These are phyloP conservation scores for Nysson spinosus DNA, from an alignment of 2,888 invertebrate species.

Conservation along the genomic window DNA sequence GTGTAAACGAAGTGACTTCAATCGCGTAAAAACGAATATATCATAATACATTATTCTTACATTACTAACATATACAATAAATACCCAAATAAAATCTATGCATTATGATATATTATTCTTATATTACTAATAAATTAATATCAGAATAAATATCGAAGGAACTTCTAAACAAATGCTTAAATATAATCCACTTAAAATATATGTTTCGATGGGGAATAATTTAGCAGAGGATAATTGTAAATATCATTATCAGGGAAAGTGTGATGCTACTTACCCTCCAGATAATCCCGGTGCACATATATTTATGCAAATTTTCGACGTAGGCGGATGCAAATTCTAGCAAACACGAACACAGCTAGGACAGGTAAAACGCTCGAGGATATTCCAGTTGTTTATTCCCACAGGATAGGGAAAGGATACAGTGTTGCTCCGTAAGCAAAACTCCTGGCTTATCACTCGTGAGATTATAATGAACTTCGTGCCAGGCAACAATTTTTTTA, in stretches of 20 bases:
- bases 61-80: no score
- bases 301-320: conserved; percentile 39
- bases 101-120: no score
- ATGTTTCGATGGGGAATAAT: no score
- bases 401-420: conserved; percentile 39
- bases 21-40: no score
- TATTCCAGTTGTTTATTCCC: conserved; percentile 60
- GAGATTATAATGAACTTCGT: conserved; percentile 45
- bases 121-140: no score
- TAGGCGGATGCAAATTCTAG: conserved; percentile 37
- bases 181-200: no score
- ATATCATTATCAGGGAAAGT: conserved; percentile 5
- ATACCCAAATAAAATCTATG: no score
- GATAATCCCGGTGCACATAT: conserved; percentile 12
- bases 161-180: no score
- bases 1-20: no score
- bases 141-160: no score
- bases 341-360: conserved; percentile 33
- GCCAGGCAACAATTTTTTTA: conserved; percentile 1
- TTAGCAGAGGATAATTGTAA: neutral
- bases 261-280: neutral
- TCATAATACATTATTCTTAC: no score
- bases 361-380: conserved; percentile 40
- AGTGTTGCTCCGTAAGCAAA: conserved; percentile 21
- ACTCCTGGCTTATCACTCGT: conserved; percentile 46